These are phyloP conservation scores for Dipodomys stephensi DNA, from an alignment of 2,113 vertebrate species.

Conservation along the genomic window DNA sequence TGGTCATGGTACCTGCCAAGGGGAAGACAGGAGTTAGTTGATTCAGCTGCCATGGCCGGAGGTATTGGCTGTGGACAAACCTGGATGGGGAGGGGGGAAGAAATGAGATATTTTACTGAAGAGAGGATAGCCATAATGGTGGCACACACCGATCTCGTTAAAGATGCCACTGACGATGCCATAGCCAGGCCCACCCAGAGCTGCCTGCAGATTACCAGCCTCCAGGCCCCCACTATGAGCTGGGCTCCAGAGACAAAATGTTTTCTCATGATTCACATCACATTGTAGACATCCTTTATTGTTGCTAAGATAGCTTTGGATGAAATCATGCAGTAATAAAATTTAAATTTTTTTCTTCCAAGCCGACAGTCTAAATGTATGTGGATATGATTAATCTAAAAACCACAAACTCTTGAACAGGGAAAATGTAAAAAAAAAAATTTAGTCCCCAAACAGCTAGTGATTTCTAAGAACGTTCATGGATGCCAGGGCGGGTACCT, in stretches of 20 bases:
- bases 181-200: accelerated
- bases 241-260: neutral
- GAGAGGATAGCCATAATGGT: accelerated
- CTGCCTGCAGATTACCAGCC: neutral
- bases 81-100: neutral
- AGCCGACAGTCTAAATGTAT: slow-evolving; percentile 9
- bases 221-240: accelerated
- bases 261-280: neutral
- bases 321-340: slow-evolving; percentile 55
- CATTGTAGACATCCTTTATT: neutral
- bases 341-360: slow-evolving; percentile 28
- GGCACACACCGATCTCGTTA: neutral
- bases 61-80: neutral
- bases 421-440: neutral
- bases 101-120: neutral
- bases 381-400: slow-evolving; percentile 43
- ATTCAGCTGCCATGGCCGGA: accelerated
- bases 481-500: neutral
- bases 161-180: accelerated
- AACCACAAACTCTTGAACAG: neutral
- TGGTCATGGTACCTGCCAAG: slow-evolving; percentile 95
- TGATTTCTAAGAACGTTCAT: slow-evolving; percentile 9
- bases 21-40: slow-evolving; percentile 44
- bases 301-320: neutral
- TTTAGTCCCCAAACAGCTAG: neutral